Conservation (phyloP, 2,888 invertebrate species). For the Coronaproctus castanopsis region DNA sequence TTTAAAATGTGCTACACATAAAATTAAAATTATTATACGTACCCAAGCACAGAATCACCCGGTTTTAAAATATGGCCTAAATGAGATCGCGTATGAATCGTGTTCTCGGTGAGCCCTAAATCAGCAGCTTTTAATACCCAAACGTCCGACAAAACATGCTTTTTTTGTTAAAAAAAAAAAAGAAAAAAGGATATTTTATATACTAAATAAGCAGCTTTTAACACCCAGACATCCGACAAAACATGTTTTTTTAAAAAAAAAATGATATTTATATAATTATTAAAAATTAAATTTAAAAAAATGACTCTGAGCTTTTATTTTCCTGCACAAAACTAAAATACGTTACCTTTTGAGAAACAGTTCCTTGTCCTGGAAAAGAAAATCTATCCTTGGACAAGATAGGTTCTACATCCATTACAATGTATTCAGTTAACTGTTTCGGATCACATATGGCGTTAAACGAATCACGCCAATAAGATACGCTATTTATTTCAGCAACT, state of each 20-base stretch:
- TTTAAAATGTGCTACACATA: no score
- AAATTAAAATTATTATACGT: neutral
- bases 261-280: no score
- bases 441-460: slow-evolving; percentile 76
- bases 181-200: no score
- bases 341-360: slow-evolving; percentile 57
- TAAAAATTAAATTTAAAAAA: neutral
- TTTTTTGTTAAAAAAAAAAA: no score
- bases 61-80: slow-evolving; percentile 79
- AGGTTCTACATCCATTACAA: slow-evolving; percentile 83
- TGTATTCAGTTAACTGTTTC: slow-evolving; percentile 74
- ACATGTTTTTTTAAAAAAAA: slow-evolving; percentile 44
- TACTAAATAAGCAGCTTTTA: slow-evolving; percentile 67
- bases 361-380: slow-evolving; percentile 69
- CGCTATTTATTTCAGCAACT: slow-evolving; percentile 68
- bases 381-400: slow-evolving; percentile 52
- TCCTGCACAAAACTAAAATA: slow-evolving; percentile 1
- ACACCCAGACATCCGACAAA: slow-evolving; percentile 83
- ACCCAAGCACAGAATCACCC: slow-evolving; percentile 86
- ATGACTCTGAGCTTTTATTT: slow-evolving; percentile 1
- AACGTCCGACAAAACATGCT: slow-evolving; percentile 74
- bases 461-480: slow-evolving; percentile 64
- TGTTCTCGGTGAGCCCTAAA: slow-evolving; percentile 58
- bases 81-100: slow-evolving; percentile 76
- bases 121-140: slow-evolving; percentile 82